Base-by-base conservation (phyloP, 2,113 vertebrate species). In the Carettochelys insculpta region DNA sequence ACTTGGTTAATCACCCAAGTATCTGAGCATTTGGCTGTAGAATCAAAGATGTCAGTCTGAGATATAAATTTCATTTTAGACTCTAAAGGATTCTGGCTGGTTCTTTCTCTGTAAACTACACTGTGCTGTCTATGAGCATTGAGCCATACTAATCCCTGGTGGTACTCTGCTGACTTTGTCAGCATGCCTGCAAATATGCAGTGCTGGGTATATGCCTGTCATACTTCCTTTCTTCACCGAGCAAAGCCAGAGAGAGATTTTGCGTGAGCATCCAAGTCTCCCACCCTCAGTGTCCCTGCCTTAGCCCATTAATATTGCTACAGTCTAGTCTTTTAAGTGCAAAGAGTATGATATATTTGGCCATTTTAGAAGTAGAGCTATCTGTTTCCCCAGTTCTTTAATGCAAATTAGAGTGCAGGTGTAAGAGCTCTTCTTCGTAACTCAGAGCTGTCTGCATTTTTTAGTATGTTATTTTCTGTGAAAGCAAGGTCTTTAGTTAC, bases 121-220 rank as follows among this genome's bases (percentile, higher is more conserved):
- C 38, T 41, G 19, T 71, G 65, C 38, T 38, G 20, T 20, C 24
- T 12, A 12, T 61, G 24, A 71, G 38, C 53, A 27, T 5, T 54
- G 53, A 25, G 5, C 22, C 38, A 5, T 20, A 71, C 22, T 38
- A n/a, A 11, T 71, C 9, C n/a, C 20, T 34, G 56, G 31, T 17
- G 56, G 56, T 34, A 61, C 65, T 71, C 38, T 20, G 41, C 82
- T 92, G 0, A 0, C 84, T 87, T 68, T 47, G 56, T 11, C 29
- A 34, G 93, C 93, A 90, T 91, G 90, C 90, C 84, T 91, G 85
- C 56, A 50, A 73, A 87, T 78, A 5, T 25, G 22, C 92, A n/a
- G 2, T 82, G 17, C 34, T 58, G 9, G 1, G 9, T 31, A 45
- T 91, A 38, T 52, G 4, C 25, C 58, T 80, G 8, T 20, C 4